Conservation (phyloP, 2,113 vertebrate species). For the human region DNA sequence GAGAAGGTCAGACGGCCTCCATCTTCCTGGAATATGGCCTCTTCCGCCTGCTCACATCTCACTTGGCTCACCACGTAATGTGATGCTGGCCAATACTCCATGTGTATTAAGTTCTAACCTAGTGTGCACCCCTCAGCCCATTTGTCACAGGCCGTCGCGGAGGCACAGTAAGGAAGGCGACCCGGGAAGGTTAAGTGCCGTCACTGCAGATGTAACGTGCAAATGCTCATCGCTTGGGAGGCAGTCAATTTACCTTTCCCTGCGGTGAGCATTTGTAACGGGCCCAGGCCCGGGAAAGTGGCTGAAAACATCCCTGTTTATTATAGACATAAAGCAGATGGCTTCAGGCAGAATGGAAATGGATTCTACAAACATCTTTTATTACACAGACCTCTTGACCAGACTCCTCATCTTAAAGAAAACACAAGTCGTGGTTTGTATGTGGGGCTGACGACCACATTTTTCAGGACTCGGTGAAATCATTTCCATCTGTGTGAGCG, state of each 20-base stretch:
- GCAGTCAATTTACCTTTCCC: constrained; percentile 46
- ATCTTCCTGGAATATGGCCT: not conserved
- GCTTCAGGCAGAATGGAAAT: constrained; percentile 63
- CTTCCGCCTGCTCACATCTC: not conserved
- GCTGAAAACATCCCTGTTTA: constrained; percentile 46
- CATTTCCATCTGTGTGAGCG: not conserved
- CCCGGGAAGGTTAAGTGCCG: not conserved
- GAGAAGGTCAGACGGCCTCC: not conserved
- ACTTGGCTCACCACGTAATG: not conserved
- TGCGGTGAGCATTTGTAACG: not conserved
- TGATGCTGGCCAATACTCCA: not conserved
- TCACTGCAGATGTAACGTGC: not conserved
- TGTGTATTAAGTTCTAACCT: not conserved
- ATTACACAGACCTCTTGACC: constrained; percentile 56
- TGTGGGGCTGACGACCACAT: not conserved
- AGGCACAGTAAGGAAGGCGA: not conserved
- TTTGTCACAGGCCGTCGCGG: not conserved
- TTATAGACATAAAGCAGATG: constrained; percentile 67
- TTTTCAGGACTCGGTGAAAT: not conserved
- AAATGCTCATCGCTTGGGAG: not conserved
- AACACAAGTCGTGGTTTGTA: not conserved
- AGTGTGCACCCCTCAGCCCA: not conserved
- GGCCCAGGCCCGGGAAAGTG: not conserved
- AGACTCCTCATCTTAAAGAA: constrained; percentile 47
- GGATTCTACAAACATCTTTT: constrained; percentile 58